Percentiles rank a stretch among this genome's conserved stretches.
Conservation (phyloP, 2,888 invertebrate species). For the Tineola bisselliella region DNA sequence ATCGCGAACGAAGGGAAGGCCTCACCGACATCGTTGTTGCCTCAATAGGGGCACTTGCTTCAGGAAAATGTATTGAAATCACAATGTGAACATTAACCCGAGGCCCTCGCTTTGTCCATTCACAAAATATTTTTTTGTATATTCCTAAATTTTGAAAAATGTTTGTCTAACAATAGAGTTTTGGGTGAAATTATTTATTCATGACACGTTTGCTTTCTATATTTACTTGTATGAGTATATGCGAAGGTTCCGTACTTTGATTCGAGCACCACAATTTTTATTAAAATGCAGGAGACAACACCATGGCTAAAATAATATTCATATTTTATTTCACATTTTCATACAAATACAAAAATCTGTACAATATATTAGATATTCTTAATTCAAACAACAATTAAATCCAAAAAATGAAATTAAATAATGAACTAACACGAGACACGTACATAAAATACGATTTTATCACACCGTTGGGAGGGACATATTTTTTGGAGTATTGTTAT, state of each 20-base stretch:
- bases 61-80: conserved; percentile 62
- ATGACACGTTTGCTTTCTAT: conserved; percentile 39
- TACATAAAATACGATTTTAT: conserved; percentile 66
- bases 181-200: conserved; percentile 57
- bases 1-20: conserved; percentile 31
- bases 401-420: conserved; percentile 57
- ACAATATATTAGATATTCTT: not conserved
- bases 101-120: conserved; percentile 42
- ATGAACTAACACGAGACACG: conserved; percentile 51
- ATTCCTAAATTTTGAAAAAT: conserved; percentile 34
- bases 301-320: not conserved
- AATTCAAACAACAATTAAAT: conserved; percentile 17
- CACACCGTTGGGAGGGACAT: conserved; percentile 60
- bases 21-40: conserved; percentile 33
- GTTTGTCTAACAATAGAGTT: conserved; percentile 51
- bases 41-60: conserved; percentile 58
- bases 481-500: conserved; percentile 65
- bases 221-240: conserved; percentile 7
- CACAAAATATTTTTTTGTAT: conserved; percentile 39
- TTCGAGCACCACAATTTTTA: not conserved
- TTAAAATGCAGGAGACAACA: not conserved
- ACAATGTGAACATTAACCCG: conserved; percentile 54
- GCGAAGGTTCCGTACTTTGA: not conserved
- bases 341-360: not conserved
- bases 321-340: not conserved